phyloP scores from a whole-genome alignment of 1,140 invertebrate genomes.

The Popillia japonica region DNA sequence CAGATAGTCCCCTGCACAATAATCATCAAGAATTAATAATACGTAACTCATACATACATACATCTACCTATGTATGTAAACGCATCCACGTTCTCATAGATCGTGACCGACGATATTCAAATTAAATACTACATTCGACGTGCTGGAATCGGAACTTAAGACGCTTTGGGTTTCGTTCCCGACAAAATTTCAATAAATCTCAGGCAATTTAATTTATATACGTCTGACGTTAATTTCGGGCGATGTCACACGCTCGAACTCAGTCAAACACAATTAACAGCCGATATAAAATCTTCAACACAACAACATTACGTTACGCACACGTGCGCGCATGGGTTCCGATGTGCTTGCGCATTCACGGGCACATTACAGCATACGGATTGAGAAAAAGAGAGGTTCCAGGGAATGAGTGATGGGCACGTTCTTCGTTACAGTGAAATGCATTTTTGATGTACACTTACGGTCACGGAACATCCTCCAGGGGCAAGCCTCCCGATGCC shows the following conservation, averaged over 20 bases:
- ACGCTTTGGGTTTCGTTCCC: not conserved
- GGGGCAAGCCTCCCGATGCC: not conserved
- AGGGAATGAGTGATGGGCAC: slow-evolving; percentile 29
- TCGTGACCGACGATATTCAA: not conserved
- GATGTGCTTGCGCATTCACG: not conserved
- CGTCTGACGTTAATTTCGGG: slow-evolving; percentile 24
- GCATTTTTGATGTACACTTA: slow-evolving; percentile 20
- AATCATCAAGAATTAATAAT: too few relatives aligned
- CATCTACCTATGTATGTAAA: too few relatives aligned
- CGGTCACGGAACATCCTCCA: slow-evolving; percentile 18
- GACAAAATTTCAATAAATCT: slow-evolving; percentile 28
- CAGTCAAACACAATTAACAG: slow-evolving; percentile 33
- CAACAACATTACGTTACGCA: not conserved
- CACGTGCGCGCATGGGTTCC: not conserved
- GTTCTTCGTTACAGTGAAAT: slow-evolving; percentile 28
- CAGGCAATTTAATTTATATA: slow-evolving; percentile 21
- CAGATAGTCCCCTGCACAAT: too few relatives aligned
- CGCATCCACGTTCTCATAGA: too few relatives aligned
- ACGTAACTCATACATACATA: too few relatives aligned
- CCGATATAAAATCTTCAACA: slow-evolving; percentile 22
- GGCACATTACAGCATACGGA: too few relatives aligned
- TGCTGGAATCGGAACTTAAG: not conserved
- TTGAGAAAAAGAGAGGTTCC: too few relatives aligned
- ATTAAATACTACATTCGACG: slow-evolving; percentile 16
- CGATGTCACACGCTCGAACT: slow-evolving; percentile 29